Percentiles rank a stretch among this genome's conserved stretches.
Evolutionary conservation across 1,140 invertebrate genomes (phyloP).

Genomic region (Gonatopus flavifemur): DNA sequence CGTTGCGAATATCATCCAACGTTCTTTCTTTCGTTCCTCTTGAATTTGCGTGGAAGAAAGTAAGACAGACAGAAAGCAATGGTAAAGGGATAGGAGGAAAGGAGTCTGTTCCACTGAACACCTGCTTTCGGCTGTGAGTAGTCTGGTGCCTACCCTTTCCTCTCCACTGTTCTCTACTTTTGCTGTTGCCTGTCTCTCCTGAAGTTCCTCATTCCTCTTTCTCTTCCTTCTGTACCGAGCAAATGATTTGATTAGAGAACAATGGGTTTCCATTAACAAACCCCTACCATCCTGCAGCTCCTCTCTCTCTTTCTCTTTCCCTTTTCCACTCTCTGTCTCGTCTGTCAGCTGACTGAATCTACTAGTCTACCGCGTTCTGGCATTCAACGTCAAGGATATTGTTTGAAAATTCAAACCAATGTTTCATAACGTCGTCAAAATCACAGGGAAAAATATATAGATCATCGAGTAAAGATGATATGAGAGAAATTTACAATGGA

Average conservation of each 20-base stretch:
- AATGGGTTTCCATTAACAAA: slow-evolving; percentile 58
- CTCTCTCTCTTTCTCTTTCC: slow-evolving; percentile 20
- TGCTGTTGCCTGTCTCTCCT: slow-evolving; percentile 9
- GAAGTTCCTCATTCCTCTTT: background rate
- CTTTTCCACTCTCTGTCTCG: slow-evolving; percentile 26
- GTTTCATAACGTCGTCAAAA: slow-evolving; percentile 5
- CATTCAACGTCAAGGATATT: slow-evolving; percentile 17
- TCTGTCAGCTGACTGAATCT: slow-evolving; percentile 47
- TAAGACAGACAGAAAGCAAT: too few relatives aligned
- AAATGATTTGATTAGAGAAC: slow-evolving; percentile 59
- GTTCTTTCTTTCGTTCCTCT: too few relatives aligned
- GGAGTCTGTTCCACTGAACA: slow-evolving; percentile 20
- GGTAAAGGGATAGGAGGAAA: too few relatives aligned
- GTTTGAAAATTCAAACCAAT: slow-evolving; percentile 24
- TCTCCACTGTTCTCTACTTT: too few relatives aligned
- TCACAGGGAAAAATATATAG: too few relatives aligned
- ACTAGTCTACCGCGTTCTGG: background rate
- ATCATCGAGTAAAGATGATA: too few relatives aligned
- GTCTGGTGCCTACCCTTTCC: background rate
- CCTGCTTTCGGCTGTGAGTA: slow-evolving; percentile 27
- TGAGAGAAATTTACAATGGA: too few relatives aligned
- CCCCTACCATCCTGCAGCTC: slow-evolving; percentile 29
- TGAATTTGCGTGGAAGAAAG: too few relatives aligned
- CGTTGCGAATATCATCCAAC: too few relatives aligned
- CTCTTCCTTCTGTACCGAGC: slow-evolving; percentile 36